phyloP scores from a whole-genome alignment of 30 jellyfish, hydroid and myxozoan genomes.

The Sanderia malayensis region DNA sequence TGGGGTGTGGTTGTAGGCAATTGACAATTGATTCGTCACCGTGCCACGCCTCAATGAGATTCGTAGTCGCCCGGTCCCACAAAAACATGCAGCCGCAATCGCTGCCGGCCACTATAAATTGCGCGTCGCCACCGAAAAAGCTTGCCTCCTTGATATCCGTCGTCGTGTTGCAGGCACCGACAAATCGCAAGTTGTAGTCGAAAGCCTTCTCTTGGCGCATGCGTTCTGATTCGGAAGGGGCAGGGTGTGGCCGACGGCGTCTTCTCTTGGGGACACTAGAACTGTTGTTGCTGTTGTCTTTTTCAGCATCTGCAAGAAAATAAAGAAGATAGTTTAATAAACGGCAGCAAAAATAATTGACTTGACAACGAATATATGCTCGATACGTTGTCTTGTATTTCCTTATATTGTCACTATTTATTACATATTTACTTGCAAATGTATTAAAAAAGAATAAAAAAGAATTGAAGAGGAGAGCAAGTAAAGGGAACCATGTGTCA shows the following conservation, averaged over 20 bases:
- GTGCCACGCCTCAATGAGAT: conserved; percentile 93
- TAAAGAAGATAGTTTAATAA: no score
- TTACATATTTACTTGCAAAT: no score
- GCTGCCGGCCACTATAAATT: conserved; percentile 93
- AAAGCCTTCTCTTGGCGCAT: conserved; percentile 69
- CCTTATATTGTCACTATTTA: no score
- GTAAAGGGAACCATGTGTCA: no score
- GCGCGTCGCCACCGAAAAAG: conserved; percentile 83
- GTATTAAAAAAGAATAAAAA: not conserved
- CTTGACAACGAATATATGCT: no score
- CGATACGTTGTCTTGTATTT: no score
- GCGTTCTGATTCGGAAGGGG: conserved; percentile 69
- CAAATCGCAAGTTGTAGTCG: conserved; percentile 78
- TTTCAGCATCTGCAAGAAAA: not conserved
- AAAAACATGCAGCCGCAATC: conserved; percentile 96
- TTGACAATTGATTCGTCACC: conserved; percentile 98
- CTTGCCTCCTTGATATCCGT: conserved; percentile 96
- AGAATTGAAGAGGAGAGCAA: no score
- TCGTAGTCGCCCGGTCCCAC: conserved; percentile 93
- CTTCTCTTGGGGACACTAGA: conserved; percentile 48
- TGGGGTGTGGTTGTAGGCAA: conserved; percentile 94
- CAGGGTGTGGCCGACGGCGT: conserved; percentile 63
- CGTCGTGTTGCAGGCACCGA: conserved; percentile 96
- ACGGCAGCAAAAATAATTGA: no score
- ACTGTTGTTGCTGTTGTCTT: conserved; percentile 21